Evolutionary conservation across 2,113 vertebrate species (phyloP).

Genomic region (Amblyopsis rosae): DNA sequence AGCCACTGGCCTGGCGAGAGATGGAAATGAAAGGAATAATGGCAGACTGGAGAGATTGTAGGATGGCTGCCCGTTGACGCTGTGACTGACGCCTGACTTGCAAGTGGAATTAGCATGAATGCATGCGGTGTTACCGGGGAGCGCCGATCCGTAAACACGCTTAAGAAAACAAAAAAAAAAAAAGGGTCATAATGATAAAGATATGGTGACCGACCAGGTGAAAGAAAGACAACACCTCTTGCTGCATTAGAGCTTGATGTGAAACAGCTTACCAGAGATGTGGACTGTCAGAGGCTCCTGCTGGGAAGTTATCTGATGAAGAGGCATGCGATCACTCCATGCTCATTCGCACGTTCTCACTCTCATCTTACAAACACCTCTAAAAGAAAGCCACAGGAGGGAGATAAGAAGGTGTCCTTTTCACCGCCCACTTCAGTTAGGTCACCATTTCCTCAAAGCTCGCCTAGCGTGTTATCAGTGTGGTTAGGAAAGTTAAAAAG

Average conservation of each 20-base stretch:
- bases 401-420: constrained; percentile 57
- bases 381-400: constrained; percentile 58
- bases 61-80: background rate
- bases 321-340: constrained; percentile 38
- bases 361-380: constrained; percentile 24
- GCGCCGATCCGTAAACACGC: too few relatives aligned
- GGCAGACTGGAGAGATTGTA: constrained; percentile 10
- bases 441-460: constrained; percentile 54
- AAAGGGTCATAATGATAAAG: background rate
- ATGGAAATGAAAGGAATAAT: constrained; percentile 38
- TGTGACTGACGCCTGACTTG: constrained; percentile 16
- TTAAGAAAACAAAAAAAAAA: too few relatives aligned
- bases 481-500: constrained; percentile 55
- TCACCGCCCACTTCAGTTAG: constrained; percentile 52
- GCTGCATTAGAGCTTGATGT: constrained; percentile 6
- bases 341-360: constrained; percentile 43
- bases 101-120: constrained; percentile 1
- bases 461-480: constrained; percentile 49
- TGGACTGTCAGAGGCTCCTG: background rate
- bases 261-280: constrained; percentile 9
- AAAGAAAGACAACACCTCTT: background rate
- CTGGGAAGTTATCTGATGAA: constrained; percentile 42
- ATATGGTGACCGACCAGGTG: background rate
- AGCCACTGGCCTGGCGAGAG: constrained; percentile 45
- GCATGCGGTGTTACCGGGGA: too few relatives aligned